Base-by-base conservation (phyloP, 2,888 invertebrate species). In the Eilema caniola region DNA sequence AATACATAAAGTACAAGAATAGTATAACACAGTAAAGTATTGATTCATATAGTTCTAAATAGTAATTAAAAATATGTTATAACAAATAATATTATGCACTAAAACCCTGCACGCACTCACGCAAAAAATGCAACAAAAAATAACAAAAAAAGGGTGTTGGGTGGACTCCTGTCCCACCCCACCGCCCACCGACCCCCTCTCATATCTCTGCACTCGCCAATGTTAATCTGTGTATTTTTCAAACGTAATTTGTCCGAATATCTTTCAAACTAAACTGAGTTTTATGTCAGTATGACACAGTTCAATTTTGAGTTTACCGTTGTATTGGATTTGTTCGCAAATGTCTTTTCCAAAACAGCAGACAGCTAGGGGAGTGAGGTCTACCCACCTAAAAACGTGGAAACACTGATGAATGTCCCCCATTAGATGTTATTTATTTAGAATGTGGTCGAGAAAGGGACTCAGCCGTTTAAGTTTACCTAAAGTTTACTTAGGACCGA, bases 381-480 rank as follows among this genome's bases (percentile, higher is more conserved):
- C 85, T 88, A 89, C 84, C 84, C 90, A 93, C 93, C 95, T 94
- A 95, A 95, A 95, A 95, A 95, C 93, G 95, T 93, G 91, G 94
- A 93, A 95, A 94, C 94, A 87, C 94, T 95, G 95, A 95, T 95
- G 95, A 95, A 95, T 95, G 95, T 93, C 88, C 90, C 91, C 95
- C 95, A 95, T 95, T 95, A 95, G 95, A 94, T 92, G 95, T 95
- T 95, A 95, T 95, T 95, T 95, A 95, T 95, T 95, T 95, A 95
- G 95, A 95, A 92, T 94, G 95, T 91, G 95, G 94, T 93, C 92
- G 91, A 92, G 90, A 91, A 90, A 94, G 94, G 94, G 94, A 93
- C 93, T 90, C 77, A 77, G 88, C 85, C 89, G 92, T 91, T 95
- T 93, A 94, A 94, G 92, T 94, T 92, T 88, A 89, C 93, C 93